Conservation (phyloP, 2,797 vertebrate genomes). For the Xyrichtys novacula region DNA sequence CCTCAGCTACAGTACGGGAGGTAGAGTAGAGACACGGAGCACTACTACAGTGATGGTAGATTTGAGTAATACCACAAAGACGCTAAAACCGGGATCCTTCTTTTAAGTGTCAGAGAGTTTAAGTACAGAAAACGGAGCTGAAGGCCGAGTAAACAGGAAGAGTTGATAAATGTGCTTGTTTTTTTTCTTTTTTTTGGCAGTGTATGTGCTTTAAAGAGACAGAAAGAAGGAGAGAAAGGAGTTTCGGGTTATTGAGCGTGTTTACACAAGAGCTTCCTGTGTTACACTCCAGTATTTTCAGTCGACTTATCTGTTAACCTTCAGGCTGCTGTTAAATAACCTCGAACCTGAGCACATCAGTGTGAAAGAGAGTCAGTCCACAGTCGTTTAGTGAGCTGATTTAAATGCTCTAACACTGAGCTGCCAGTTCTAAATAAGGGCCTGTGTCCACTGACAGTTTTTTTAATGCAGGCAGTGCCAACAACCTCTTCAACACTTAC, state of each 20-base stretch:
- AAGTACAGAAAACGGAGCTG: conserved; percentile 25
- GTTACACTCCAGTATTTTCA: neutral
- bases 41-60: conserved; percentile 4
- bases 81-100: conserved; percentile 3
- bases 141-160: conserved; percentile 27
- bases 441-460: no score
- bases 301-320: neutral
- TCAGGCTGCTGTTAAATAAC: neutral
- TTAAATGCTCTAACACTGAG: no score
- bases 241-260: neutral
- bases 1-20: conserved; percentile 13
- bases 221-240: conserved; percentile 10
- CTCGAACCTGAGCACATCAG: no score
- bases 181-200: conserved; percentile 12
- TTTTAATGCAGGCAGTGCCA: no score
- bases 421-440: no score
- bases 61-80: conserved; percentile 2
- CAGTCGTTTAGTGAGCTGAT: no score
- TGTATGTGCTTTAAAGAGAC: neutral
- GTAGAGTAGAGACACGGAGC: conserved; percentile 13
- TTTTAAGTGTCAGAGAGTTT: conserved; percentile 21
- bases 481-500: no score
- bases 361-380: no score
- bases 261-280: neutral
- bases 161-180: conserved; percentile 2